A percentile compares a stretch with the other conserved stretches of the same genome.
Conservation (phyloP, 92 coral and sea anemone genomes). For the Phenganax subtilis region DNA sequence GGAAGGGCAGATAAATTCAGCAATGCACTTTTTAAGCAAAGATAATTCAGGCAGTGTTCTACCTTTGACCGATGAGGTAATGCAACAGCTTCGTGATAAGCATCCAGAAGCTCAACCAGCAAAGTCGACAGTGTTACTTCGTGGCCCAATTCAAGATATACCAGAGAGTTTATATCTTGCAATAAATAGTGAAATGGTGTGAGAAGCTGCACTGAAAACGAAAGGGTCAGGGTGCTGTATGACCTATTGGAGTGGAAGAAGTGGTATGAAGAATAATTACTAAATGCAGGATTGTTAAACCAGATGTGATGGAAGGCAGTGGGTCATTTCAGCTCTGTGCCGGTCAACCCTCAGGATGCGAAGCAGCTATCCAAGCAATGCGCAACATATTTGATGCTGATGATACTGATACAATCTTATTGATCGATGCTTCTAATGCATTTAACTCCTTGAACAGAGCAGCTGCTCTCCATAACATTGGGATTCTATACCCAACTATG, state of each 20-base stretch:
- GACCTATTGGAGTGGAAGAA: not conserved
- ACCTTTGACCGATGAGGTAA: constrained; percentile 51
- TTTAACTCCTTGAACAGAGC: constrained; percentile 12
- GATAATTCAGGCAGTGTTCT: constrained; percentile 46
- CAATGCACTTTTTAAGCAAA: constrained; percentile 47
- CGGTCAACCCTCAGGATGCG: constrained; percentile 9
- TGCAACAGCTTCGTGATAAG: constrained; percentile 55
- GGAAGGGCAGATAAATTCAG: constrained; percentile 56
- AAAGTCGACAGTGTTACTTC: constrained; percentile 25
- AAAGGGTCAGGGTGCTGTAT: constrained; percentile 34
- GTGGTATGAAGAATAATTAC: constrained; percentile 42
- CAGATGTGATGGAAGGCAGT: constrained; percentile 44
- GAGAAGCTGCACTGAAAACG: constrained; percentile 40
- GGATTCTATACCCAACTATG: too few species aligned
- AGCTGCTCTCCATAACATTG: too few species aligned
- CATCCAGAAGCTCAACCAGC: constrained; percentile 55
- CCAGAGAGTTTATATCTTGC: constrained; percentile 32
- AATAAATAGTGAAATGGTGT: constrained; percentile 49
- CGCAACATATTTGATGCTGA: too few species aligned
- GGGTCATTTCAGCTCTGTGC: constrained; percentile 21
- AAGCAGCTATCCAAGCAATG: constrained; percentile 34
- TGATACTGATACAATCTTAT: too few species aligned
- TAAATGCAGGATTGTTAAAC: not conserved
- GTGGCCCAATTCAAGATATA: constrained; percentile 46
- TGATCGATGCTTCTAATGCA: constrained; percentile 3